Percentiles rank a stretch among this genome's conserved stretches.
phyloP scores from a whole-genome alignment of 2,888 invertebrate species.

The Ochlodes sylvanus region DNA sequence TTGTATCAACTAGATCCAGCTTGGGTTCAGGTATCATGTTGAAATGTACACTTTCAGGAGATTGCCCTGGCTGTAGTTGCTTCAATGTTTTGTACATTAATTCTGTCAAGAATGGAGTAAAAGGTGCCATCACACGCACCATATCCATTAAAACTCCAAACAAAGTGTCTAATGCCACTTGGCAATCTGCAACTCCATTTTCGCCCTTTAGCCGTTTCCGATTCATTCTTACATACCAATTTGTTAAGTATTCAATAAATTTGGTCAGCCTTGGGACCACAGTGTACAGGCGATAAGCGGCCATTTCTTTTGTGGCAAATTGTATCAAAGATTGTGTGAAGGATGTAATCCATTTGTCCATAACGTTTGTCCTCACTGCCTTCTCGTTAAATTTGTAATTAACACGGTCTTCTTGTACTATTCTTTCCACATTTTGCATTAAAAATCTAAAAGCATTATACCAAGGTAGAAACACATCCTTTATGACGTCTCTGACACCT shows the following conservation, averaged over 20 bases:
- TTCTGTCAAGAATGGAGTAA: conserved; percentile 98
- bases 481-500: conserved; percentile 97
- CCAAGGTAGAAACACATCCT: conserved; percentile 99
- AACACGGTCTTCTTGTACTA: conserved; percentile 88
- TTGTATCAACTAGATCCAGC: conserved; percentile 89
- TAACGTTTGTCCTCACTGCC: conserved; percentile 88
- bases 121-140: conserved; percentile 97
- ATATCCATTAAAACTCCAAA: conserved; percentile 95
- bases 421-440: conserved; percentile 95
- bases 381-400: conserved; percentile 85
- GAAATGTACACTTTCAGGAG: conserved; percentile 94
- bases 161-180: conserved; percentile 93
- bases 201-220: conserved; percentile 97
- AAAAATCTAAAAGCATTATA: conserved; percentile 97
- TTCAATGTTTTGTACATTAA: conserved; percentile 96
- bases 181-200: conserved; percentile 91
- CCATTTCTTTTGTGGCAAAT: conserved; percentile 97
- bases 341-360: conserved; percentile 99
- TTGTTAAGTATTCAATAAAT: conserved; percentile 98
- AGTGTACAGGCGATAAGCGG: conserved; percentile 96
- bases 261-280: conserved; percentile 97
- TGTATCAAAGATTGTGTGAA: conserved; percentile 96
- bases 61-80: conserved; percentile 83
- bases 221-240: conserved; percentile 99
- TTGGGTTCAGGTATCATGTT: conserved; percentile 93